Base-by-base conservation (phyloP, 2,888 invertebrate genomes). In the Diachrysia chrysitis region DNA sequence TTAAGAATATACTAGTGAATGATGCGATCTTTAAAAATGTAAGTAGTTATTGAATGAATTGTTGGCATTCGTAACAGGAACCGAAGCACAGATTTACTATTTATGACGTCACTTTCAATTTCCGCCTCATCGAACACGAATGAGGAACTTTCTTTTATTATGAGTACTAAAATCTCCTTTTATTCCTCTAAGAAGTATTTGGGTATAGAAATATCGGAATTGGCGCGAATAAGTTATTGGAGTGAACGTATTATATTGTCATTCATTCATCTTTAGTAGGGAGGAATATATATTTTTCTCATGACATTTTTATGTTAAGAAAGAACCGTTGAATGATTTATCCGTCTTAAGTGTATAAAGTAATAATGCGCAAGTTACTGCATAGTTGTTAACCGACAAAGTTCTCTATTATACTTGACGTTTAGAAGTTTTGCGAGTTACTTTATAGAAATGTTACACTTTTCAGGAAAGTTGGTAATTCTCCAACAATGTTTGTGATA, bases 101-200 rank as follows among this genome's bases (percentile, higher is more conserved):
- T 62, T 76, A 66, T 66, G 65, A 16, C 72, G 59, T 65, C 55
- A 53, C 48, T 66, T 58, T 48, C 60, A 66, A 80, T 73, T 67
- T 67, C 29, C 29, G 60, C 17, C 5, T 53, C 63, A 29, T 25
- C 17, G 55, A 57, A 76, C 35, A 56, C 35, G 29, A 58, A 58
- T 63, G 29, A 56, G 32, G 32, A 78, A 55, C 54, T 42, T 57
- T 64, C 48, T 76, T 70, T 54, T 67, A 57, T 59, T 66, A 54
- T 62, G 19, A 48, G 32, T 12, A 23, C 42, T 64, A 54, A 62
- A 66, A 63, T 66, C 32, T 46, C 48, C 25, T 65, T 25, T 48
- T 63, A 57, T 63, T 63, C 37, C 17, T 53, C 54, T 56, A n/a
- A 63, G 46, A 58, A 72, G 53, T 66, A 65, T 69, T 69, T 42